These are phyloP conservation scores for Nomia melanderi DNA, from an alignment of 1,140 invertebrate species.

Conservation along the genomic window DNA sequence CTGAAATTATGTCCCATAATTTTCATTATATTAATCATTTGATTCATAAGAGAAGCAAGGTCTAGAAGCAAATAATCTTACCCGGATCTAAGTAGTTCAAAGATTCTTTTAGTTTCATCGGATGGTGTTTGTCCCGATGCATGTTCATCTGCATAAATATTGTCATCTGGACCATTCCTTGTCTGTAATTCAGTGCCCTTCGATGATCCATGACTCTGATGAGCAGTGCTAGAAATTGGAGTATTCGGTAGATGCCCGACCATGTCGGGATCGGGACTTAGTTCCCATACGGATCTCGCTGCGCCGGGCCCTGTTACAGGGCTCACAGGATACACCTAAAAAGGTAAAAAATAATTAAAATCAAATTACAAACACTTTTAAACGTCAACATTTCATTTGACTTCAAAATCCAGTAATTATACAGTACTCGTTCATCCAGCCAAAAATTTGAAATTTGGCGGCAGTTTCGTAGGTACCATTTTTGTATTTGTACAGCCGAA, in stretches of 20 bases:
- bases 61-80: constrained; percentile 36
- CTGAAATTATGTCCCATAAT: constrained; percentile 70
- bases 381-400: too few relatives aligned
- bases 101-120: constrained; percentile 75
- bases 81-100: constrained; percentile 77
- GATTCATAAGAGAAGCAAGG: neutral
- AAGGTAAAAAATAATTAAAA: neutral
- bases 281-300: constrained; percentile 91
- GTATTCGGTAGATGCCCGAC: constrained; percentile 81
- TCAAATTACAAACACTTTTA: too few relatives aligned
- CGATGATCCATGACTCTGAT: constrained; percentile 71
- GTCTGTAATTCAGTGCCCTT: constrained; percentile 60
- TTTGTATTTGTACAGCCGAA: neutral
- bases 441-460: constrained; percentile 12
- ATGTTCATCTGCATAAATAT: constrained; percentile 76
- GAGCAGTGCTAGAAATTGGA: constrained; percentile 85
- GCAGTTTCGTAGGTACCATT: neutral
- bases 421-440: neutral
- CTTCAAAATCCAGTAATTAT: neutral
- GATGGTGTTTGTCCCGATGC: constrained; percentile 70
- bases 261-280: constrained; percentile 82
- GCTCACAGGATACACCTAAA: constrained; percentile 79
- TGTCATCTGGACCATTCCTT: constrained; percentile 73
- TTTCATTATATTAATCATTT: neutral
- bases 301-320: constrained; percentile 88